These are phyloP conservation scores for Antechinus flavipes DNA, from an alignment of 2,113 vertebrate genomes.

Conservation along the genomic window DNA sequence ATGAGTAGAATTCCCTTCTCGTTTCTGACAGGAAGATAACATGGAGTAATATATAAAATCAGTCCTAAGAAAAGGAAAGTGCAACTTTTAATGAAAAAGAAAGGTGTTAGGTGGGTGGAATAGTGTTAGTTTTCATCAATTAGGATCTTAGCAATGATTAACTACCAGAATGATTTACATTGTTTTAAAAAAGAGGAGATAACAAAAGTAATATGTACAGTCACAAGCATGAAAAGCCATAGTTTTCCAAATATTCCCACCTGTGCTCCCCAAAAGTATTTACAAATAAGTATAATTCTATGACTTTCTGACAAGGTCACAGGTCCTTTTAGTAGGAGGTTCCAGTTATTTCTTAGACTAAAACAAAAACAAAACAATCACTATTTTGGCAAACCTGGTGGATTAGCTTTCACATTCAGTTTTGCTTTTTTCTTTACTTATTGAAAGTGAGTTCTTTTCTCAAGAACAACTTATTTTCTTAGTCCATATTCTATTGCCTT, in stretches of 20 bases:
- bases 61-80: neutral
- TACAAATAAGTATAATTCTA: constrained; percentile 7
- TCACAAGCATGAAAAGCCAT: neutral
- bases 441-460: constrained; percentile 25
- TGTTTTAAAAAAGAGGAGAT: constrained; percentile 33
- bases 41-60: constrained; percentile 6
- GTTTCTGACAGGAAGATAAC: neutral
- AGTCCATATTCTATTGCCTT: constrained; percentile 15
- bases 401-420: neutral
- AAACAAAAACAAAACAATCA: constrained; percentile 9
- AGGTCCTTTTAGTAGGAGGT: neutral
- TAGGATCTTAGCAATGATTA: neutral
- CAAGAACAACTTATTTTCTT: constrained; percentile 4
- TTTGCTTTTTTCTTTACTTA: constrained; percentile 24
- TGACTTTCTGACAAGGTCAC: neutral
- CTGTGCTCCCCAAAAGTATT: constrained; percentile 20
- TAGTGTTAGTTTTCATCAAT: constrained; percentile 15
- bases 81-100: neutral
- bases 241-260: neutral
- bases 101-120: neutral
- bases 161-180: constrained; percentile 41
- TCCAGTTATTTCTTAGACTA: constrained; percentile 25
- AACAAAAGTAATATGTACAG: neutral
- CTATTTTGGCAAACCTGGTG: constrained; percentile 35
- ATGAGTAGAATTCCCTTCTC: neutral